A percentile compares a stretch with the other conserved stretches of the same genome.
These are phyloP conservation scores for Scomber japonicus DNA, from an alignment of 2,113 vertebrate species.

Conservation along the genomic window DNA sequence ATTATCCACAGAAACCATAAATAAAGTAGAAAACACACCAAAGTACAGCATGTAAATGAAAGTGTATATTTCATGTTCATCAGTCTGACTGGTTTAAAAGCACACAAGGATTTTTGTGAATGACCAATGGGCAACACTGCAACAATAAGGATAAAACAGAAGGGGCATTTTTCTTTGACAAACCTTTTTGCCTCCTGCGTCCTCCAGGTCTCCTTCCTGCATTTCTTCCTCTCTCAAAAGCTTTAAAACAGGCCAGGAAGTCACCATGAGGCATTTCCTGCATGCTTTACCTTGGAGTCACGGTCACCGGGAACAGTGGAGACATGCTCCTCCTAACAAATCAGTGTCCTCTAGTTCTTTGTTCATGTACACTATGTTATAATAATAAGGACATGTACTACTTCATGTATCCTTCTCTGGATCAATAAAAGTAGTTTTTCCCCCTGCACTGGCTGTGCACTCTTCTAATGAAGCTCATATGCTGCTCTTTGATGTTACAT, in stretches of 20 bases:
- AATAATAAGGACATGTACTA: background rate
- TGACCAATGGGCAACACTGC: background rate
- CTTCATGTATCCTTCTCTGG: slow-evolving; percentile 12
- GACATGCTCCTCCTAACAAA: slow-evolving; percentile 32
- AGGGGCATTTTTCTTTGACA: background rate
- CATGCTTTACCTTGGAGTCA: slow-evolving; percentile 60
- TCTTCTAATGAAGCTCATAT: slow-evolving; percentile 73
- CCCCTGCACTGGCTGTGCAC: background rate
- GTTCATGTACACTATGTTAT: background rate
- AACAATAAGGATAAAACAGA: background rate
- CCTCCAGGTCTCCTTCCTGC: slow-evolving; percentile 41
- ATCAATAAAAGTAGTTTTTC: slow-evolving; percentile 23
- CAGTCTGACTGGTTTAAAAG: background rate
- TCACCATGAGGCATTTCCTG: slow-evolving; percentile 76
- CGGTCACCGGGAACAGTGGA: slow-evolving; percentile 56
- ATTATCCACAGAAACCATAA: too few species aligned
- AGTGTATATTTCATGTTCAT: background rate
- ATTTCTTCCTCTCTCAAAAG: slow-evolving; percentile 54
- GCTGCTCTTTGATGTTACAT: slow-evolving; percentile 76
- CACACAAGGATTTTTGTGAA: too few species aligned
- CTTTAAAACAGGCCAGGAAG: slow-evolving; percentile 67
- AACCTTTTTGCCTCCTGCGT: slow-evolving; percentile 6
- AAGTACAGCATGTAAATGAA: too few species aligned
- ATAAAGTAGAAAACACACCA: too few species aligned
- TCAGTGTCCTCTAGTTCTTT: slow-evolving; percentile 15